Conservation (phyloP, 35 echinoderm and acorn worm species). For the Apostichopus parvimensis region DNA sequence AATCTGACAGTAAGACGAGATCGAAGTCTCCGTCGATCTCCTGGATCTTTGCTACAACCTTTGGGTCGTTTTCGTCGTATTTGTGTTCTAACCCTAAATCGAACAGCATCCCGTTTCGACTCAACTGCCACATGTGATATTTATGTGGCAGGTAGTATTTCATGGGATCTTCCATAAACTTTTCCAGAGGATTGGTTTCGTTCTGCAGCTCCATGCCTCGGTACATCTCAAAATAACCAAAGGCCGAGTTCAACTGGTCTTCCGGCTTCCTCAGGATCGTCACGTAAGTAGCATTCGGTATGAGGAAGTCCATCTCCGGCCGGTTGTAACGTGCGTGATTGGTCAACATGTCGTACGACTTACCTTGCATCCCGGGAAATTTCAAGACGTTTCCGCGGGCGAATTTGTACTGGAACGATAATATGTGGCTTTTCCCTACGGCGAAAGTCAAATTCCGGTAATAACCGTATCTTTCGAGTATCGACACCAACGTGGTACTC, state of each 20-base stretch:
- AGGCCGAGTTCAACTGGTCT: constrained; percentile 71
- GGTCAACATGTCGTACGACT: constrained; percentile 60
- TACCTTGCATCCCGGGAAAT: neutral
- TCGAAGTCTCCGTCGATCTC: constrained; percentile 60
- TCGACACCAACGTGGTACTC: constrained; percentile 70
- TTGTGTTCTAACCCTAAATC: constrained; percentile 71
- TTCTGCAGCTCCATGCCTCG: constrained; percentile 50
- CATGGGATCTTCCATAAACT: constrained; percentile 63
- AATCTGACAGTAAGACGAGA: constrained; percentile 74
- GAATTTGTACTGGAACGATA: constrained; percentile 5
- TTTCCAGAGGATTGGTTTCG: constrained; percentile 45
- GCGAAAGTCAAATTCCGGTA: constrained; percentile 69
- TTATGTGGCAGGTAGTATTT: constrained; percentile 25
- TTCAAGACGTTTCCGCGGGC: neutral
- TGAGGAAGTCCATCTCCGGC: constrained; percentile 59
- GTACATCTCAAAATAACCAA: constrained; percentile 70
- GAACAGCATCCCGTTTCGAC: constrained; percentile 65
- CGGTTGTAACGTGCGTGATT: constrained; percentile 87
- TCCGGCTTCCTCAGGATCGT: constrained; percentile 69
- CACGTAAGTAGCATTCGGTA: constrained; percentile 66
- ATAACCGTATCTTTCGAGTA: constrained; percentile 81
- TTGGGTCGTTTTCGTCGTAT: constrained; percentile 42
- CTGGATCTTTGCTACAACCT: constrained; percentile 39
- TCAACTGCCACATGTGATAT: constrained; percentile 52
- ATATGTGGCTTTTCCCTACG: constrained; percentile 56